Percentiles rank a stretch among this genome's conserved stretches.
Conservation (phyloP, 2,888 invertebrate species). For the Agapetus fuscipes region DNA sequence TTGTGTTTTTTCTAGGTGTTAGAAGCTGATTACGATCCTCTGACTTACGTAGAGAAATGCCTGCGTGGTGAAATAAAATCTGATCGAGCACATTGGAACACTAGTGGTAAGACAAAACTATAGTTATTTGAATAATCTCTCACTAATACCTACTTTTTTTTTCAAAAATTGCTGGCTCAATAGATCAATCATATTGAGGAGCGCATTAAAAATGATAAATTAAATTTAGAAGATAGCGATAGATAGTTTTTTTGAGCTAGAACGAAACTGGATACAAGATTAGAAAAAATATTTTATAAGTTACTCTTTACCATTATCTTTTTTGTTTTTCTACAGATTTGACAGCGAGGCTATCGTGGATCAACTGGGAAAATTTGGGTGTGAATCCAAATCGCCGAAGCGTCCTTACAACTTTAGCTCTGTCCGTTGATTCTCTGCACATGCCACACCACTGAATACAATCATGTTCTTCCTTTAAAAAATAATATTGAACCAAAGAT, state of each 20-base stretch:
- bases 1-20: conserved; percentile 54
- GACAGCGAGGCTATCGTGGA: conserved; percentile 94
- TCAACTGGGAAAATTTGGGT: conserved; percentile 97
- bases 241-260: too few species aligned
- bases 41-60: conserved; percentile 89
- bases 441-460: conserved; percentile 23
- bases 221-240: too few species aligned
- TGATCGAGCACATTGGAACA: conserved; percentile 89
- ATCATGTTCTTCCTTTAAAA: too few species aligned
- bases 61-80: conserved; percentile 83
- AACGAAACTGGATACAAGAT: too few species aligned
- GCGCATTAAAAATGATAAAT: too few species aligned
- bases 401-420: conserved; percentile 68
- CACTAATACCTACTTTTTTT: background rate
- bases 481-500: too few species aligned
- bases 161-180: background rate
- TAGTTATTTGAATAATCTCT: conserved; percentile 1
- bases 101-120: conserved; percentile 74
- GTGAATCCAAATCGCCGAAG: conserved; percentile 82
- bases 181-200: background rate
- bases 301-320: too few species aligned
- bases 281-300: too few species aligned
- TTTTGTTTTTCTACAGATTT: conserved; percentile 57
- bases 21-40: conserved; percentile 80
- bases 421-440: conserved; percentile 59